A percentile compares a stretch with the other conserved stretches of the same genome.
These are phyloP conservation scores for Corbicula japonica DNA, from an alignment of 2,888 invertebrate genomes.

Conservation along the genomic window DNA sequence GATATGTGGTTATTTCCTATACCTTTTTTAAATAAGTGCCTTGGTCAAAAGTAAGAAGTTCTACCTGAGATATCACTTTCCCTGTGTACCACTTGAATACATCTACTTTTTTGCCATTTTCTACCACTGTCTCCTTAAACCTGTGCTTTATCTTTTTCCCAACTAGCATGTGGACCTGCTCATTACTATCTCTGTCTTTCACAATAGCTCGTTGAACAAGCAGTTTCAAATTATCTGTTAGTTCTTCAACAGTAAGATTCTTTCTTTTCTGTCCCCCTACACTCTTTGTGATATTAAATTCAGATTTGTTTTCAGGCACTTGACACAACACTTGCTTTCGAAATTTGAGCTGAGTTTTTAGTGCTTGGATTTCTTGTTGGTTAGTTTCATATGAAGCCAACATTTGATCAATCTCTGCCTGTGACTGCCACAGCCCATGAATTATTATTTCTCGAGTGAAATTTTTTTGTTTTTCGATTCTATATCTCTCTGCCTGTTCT, in stretches of 20 bases:
- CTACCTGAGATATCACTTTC: slow-evolving; percentile 42
- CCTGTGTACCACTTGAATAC: slow-evolving; percentile 28
- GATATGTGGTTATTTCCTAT: slow-evolving; percentile 1
- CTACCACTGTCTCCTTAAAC: slow-evolving; percentile 12
- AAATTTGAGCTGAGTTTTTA: slow-evolving; percentile 30
- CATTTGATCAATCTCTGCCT: slow-evolving; percentile 24
- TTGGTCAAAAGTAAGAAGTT: background rate
- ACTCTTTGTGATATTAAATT: slow-evolving; percentile 27
- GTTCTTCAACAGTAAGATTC: slow-evolving; percentile 30
- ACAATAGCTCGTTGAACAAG: slow-evolving; percentile 39
- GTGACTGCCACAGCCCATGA: slow-evolving; percentile 28
- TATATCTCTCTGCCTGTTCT: background rate
- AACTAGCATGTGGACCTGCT: slow-evolving; percentile 33
- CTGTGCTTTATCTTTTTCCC: slow-evolving; percentile 34
- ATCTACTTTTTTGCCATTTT: slow-evolving; percentile 10
- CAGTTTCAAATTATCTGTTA: slow-evolving; percentile 31
- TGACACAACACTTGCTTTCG: slow-evolving; percentile 17
- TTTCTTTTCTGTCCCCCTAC: slow-evolving; percentile 7
- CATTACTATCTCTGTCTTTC: slow-evolving; percentile 28
- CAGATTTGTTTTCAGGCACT: slow-evolving; percentile 14
- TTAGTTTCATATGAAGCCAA: slow-evolving; percentile 15
- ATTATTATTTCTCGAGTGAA: slow-evolving; percentile 11
- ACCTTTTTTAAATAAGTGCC: slow-evolving; percentile 2
- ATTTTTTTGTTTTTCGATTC: slow-evolving; percentile 6
- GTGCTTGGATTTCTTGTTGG: background rate